A percentile compares a stretch with the other conserved stretches of the same genome.
Evolutionary conservation across 2,888 invertebrate species (phyloP).

Genomic region (Chrysina gloriosa): DNA sequence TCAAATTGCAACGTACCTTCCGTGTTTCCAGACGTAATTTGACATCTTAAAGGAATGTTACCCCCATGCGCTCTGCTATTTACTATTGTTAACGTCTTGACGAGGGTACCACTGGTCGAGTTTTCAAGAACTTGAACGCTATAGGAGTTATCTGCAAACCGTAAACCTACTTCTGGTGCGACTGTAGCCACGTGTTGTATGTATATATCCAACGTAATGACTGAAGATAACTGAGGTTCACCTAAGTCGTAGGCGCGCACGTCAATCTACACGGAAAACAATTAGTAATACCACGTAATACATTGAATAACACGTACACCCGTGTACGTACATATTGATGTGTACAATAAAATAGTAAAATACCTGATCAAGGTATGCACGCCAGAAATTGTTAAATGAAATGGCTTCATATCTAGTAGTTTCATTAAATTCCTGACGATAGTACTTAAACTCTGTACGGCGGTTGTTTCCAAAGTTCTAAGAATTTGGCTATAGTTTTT

Average conservation of each 20-base stretch:
- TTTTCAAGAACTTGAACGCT: conserved; percentile 86
- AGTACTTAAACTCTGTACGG: no score
- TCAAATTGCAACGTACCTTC: conserved; percentile 69
- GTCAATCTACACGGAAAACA: conserved; percentile 72
- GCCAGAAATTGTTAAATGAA: background rate
- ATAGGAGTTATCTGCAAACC: conserved; percentile 89
- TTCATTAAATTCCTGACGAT: no score
- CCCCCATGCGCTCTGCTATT: conserved; percentile 78
- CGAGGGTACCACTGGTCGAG: conserved; percentile 73
- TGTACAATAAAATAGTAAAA: background rate
- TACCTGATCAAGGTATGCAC: background rate
- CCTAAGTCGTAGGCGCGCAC: conserved; percentile 89
- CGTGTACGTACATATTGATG: background rate
- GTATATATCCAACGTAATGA: conserved; percentile 83
- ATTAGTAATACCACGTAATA: conserved; percentile 28
- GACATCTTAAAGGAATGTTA: conserved; percentile 81
- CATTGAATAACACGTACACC: conserved; percentile 10
- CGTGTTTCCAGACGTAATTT: conserved; percentile 81
- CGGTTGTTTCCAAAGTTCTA: no score
- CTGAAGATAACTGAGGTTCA: conserved; percentile 85
- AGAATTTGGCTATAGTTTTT: no score
- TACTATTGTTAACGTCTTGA: conserved; percentile 79
- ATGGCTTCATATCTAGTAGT: no score
- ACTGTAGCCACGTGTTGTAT: conserved; percentile 81
- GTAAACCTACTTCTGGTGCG: conserved; percentile 79